phyloP scores from a whole-genome alignment of 2,888 invertebrate species.

The Cosmia pyralina region DNA sequence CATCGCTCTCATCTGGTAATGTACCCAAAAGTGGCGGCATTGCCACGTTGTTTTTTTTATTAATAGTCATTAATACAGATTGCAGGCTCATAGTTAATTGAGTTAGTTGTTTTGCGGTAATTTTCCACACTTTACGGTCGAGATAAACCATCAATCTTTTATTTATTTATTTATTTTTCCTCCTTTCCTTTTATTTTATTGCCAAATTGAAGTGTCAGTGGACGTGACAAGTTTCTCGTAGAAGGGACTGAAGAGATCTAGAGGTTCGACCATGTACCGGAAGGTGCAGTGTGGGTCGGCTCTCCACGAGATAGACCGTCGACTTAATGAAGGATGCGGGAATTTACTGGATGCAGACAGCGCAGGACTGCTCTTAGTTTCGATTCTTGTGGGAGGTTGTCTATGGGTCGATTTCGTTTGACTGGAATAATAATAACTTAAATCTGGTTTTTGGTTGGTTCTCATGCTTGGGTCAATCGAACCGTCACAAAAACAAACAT shows the following conservation, averaged over 20 bases:
- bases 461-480: not conserved
- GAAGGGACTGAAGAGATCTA: not conserved
- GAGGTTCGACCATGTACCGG: constrained; percentile 2
- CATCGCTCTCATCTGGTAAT: too few species aligned
- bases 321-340: not conserved
- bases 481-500: too few species aligned
- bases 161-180: too few species aligned
- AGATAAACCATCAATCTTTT: not conserved
- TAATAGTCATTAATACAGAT: constrained; percentile 13
- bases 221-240: not conserved
- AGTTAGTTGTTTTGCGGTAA: not conserved
- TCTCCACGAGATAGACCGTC: not conserved
- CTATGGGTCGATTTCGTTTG: not conserved
- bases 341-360: not conserved
- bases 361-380: not conserved
- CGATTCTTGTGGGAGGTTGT: not conserved
- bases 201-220: not conserved
- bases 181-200: constrained; percentile 7
- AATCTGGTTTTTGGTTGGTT: not conserved
- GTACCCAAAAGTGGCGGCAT: too few species aligned
- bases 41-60: not conserved
- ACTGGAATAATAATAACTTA: not conserved
- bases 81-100: not conserved
- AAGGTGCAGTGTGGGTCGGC: not conserved
- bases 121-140: not conserved